These are phyloP conservation scores for Ardeotis arabs DNA, from an alignment of 2,113 vertebrate species.

Conservation along the genomic window DNA sequence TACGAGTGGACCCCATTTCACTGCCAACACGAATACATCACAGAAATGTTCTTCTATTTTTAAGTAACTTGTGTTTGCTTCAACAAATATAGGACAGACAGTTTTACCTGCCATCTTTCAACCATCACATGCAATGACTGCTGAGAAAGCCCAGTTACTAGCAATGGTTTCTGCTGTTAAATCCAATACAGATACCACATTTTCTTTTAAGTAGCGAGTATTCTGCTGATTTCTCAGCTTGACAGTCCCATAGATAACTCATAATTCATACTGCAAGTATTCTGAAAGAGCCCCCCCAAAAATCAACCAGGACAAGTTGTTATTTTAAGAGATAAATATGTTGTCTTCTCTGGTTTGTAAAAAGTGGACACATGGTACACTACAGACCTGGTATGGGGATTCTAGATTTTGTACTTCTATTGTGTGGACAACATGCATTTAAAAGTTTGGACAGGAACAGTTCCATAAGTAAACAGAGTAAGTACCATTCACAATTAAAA, in stretches of 20 bases:
- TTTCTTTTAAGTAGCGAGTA: not conserved
- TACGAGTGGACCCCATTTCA: not conserved
- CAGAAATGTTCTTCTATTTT: not conserved
- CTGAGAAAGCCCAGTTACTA: not conserved
- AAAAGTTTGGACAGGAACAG: not conserved
- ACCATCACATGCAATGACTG: accelerated
- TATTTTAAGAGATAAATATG: not conserved
- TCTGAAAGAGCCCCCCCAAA: not conserved
- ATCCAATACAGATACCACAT: accelerated
- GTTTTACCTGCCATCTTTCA: not conserved
- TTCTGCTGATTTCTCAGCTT: not conserved
- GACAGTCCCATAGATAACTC: not conserved
- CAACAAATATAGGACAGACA: not conserved
- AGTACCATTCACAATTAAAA: not conserved
- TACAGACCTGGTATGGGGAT: not conserved
- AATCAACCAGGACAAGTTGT: not conserved
- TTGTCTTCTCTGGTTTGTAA: not conserved
- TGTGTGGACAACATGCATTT: not conserved
- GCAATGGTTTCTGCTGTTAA: not conserved
- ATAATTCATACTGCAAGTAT: not conserved
- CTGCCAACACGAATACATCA: not conserved
- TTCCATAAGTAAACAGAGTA: not conserved
- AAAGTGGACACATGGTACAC: not conserved
- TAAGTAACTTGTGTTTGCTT: not conserved
- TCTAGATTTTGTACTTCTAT: not conserved